Percentiles rank a stretch among this genome's conserved stretches.
phyloP scores from a whole-genome alignment of 2,113 vertebrate species.

The cattle (Bos taurus) region DNA sequence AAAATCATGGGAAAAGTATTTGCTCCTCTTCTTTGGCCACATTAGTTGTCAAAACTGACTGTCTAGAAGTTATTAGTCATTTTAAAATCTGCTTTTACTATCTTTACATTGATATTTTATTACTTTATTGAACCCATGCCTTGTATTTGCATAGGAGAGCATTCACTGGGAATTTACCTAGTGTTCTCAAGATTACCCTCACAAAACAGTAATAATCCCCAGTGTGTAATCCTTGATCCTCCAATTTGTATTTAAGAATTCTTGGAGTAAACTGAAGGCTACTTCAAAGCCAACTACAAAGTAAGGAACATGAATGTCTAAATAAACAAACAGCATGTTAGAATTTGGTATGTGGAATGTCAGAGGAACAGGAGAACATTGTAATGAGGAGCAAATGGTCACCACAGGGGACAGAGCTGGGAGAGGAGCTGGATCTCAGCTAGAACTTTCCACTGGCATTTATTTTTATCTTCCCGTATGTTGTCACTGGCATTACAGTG shows the following conservation, averaged over 20 bases:
- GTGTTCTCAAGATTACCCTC: neutral
- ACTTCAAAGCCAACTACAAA: constrained; percentile 53
- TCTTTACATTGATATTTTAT: neutral
- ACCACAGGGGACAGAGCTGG: constrained; percentile 61
- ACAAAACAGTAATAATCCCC: neutral
- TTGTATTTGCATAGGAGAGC: neutral
- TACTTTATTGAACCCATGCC: neutral
- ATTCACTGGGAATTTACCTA: neutral
- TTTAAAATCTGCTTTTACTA: constrained; percentile 7
- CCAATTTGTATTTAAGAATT: constrained; percentile 41
- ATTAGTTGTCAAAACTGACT: neutral
- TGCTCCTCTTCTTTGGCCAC: neutral
- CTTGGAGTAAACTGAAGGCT: constrained; percentile 2
- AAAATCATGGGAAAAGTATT: neutral
- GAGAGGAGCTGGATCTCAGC: constrained; percentile 37
- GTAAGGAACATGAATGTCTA: constrained; percentile 18
- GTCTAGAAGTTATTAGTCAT: neutral
- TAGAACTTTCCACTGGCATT: constrained; percentile 63
- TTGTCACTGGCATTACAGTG: constrained; percentile 41
- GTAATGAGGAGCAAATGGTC: constrained; percentile 72
- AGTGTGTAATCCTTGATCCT: neutral
- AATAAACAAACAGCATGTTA: constrained; percentile 63
- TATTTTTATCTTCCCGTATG: constrained; percentile 70
- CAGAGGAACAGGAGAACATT: constrained; percentile 55
- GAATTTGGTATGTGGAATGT: constrained; percentile 65